Evolutionary conservation across 1,140 invertebrate genomes (phyloP).

Genomic region (Lepidostoma basale): DNA sequence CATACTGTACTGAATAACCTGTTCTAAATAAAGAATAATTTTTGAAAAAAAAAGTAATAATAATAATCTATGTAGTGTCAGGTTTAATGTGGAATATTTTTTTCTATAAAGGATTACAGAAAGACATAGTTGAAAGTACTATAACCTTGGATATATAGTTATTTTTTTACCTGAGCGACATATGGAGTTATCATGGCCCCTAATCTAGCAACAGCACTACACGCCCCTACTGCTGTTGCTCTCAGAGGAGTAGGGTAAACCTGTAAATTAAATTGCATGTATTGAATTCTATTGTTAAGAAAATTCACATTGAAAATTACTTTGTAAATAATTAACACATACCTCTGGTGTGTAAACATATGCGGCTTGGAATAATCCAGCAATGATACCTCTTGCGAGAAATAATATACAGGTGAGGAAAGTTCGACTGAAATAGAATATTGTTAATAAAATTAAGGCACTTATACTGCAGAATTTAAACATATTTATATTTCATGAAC

Average conservation of each 20-base stretch:
- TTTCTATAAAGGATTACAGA: too few relatives aligned
- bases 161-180: conserved; percentile 78
- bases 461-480: neutral
- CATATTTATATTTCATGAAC: neutral
- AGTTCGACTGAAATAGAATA: conserved; percentile 68
- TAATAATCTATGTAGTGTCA: too few relatives aligned
- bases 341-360: conserved; percentile 97
- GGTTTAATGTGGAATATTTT: too few relatives aligned
- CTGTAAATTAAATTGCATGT: conserved; percentile 41
- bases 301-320: neutral
- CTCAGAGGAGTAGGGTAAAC: conserved; percentile 86
- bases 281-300: neutral
- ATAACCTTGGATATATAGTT: too few relatives aligned
- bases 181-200: conserved; percentile 94
- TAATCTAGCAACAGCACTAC: conserved; percentile 87
- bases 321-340: conserved; percentile 31
- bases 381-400: conserved; percentile 88
- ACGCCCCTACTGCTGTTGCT: conserved; percentile 86
- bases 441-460: conserved; percentile 40
- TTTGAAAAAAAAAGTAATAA: too few relatives aligned
- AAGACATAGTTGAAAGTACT: too few relatives aligned
- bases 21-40: too few relatives aligned
- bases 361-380: conserved; percentile 91
- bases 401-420: conserved; percentile 86
- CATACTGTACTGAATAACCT: too few relatives aligned